Evolutionary conservation across 1,140 invertebrate species (phyloP), one percentile per base, ranked within the genome.

Genomic region (Chionoecetes opilio): DNA sequence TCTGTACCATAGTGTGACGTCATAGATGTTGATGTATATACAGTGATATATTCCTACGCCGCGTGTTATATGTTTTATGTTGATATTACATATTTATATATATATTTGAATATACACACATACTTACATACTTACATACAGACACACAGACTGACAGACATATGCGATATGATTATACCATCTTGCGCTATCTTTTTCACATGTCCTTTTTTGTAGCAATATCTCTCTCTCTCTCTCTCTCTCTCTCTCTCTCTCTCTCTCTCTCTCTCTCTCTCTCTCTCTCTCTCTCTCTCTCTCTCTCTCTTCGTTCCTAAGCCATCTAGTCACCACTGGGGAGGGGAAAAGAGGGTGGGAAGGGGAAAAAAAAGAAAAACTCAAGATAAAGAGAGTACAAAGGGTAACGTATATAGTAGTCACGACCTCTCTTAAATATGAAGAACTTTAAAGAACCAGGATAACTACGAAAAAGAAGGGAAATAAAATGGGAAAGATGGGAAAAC

Each of bases 11-110:
- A 93, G 41, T 53, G 88, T 87, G 88, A 94, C 93, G 89, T 38
- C 32, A 38, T 82, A 94, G 87, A 94, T 88, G 86, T 94, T 63
- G 89, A 87, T 94, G 93, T 94, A 94, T 94, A 94, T 94, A 94
- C 93, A 90, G 93, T 41, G 87, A 90, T 94, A 94, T 94, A 94
- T 94, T 94, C 93, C 38, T 94, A 94, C 82, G 41, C 46, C 46
- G 53, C 35, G 93, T 94, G 87, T 94, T 94, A 94, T 94, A 94
- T 94, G 93, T 94, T 94, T 94, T 87, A 94, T 94, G 93, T 94
- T 94, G 87, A 90, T 94, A 88, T 82, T 89, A 89, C 35, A 94
- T 89, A 90, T 93, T 63, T 89, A 88, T 53, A 53, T 93, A 86
- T 93, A 93, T 93, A 93, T n/a, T n/a, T n/a, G n/a, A n/a, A n/a